phyloP scores from a whole-genome alignment of 2,797 vertebrate genomes.

The Triplophysa bombifrons region DNA sequence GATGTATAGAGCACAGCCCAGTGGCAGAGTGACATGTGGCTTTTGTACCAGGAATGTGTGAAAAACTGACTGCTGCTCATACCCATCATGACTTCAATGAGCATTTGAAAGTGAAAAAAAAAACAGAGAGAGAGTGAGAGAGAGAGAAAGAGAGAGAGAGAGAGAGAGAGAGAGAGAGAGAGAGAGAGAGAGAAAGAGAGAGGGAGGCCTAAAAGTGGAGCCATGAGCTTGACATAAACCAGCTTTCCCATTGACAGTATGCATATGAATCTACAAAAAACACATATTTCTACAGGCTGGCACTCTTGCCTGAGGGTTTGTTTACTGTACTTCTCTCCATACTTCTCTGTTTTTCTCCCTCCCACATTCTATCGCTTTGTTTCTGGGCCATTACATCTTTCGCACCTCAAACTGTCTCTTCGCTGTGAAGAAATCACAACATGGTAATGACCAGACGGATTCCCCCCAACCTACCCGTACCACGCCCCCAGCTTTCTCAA shows the following conservation, averaged over 20 bases:
- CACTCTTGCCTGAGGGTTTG: slow-evolving; percentile 31
- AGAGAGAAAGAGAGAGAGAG: no score
- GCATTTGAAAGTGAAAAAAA: slow-evolving; percentile 17
- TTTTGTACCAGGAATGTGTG: not conserved
- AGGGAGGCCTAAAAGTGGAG: slow-evolving; percentile 3
- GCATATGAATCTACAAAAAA: not conserved
- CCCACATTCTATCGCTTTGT: slow-evolving; percentile 31
- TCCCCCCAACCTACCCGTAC: not conserved
- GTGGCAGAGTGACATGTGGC: slow-evolving; percentile 7
- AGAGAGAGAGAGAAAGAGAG: no score
- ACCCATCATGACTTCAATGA: not conserved
- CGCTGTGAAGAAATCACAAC: slow-evolving; percentile 23
- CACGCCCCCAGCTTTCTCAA: slow-evolving; percentile 21
- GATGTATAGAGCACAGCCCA: slow-evolving; percentile 9
- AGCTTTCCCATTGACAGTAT: slow-evolving; percentile 16
- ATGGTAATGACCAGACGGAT: slow-evolving; percentile 27
- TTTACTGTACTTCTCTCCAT: slow-evolving; percentile 26
- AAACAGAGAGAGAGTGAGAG: not conserved
- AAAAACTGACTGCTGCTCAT: not conserved
- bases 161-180: not conserved
- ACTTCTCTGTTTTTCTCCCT: slow-evolving; percentile 12
- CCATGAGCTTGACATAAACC: slow-evolving; percentile 3
- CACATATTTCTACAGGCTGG: not conserved
- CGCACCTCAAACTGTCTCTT: slow-evolving; percentile 29
- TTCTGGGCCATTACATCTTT: slow-evolving; percentile 42